These are phyloP conservation scores for Australoheros facetus DNA, from an alignment of 2,797 vertebrate genomes.

Conservation along the genomic window DNA sequence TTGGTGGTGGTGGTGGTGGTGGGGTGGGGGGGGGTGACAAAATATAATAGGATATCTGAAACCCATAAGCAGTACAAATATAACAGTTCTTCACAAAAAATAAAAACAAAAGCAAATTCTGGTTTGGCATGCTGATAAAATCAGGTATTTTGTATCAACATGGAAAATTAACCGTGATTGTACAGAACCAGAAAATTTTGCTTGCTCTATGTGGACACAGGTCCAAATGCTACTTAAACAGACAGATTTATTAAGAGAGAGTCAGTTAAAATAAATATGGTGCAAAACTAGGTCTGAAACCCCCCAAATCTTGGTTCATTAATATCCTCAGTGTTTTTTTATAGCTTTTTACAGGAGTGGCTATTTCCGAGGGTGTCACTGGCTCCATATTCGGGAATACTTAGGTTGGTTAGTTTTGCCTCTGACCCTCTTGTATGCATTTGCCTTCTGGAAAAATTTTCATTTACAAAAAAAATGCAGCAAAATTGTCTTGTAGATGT, in stretches of 20 bases:
- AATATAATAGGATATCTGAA: background rate
- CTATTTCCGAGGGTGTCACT: background rate
- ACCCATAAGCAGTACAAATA: background rate
- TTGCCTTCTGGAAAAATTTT: conserved; percentile 17
- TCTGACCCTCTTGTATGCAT: conserved; percentile 18
- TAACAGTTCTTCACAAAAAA: no score
- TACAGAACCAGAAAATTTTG: background rate
- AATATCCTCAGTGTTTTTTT: background rate
- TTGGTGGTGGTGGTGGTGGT: no score
- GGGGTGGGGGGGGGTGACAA: background rate
- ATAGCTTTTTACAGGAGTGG: background rate
- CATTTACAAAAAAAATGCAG: conserved; percentile 25
- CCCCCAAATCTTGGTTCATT: background rate
- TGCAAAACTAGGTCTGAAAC: background rate
- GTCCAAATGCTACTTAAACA: background rate
- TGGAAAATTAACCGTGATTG: background rate
- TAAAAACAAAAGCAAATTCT: background rate
- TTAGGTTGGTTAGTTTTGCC: background rate
- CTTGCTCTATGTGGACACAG: background rate
- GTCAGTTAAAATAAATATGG: background rate
- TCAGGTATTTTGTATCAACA: background rate
- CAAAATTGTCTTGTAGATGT: conserved; percentile 22
- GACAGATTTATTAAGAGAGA: background rate
- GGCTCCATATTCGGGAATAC: background rate
- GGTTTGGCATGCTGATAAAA: background rate